Percentiles rank a stretch among this genome's conserved stretches.
Evolutionary conservation across 2,888 invertebrate species (phyloP).

Genomic region (Ceramica pisi): DNA sequence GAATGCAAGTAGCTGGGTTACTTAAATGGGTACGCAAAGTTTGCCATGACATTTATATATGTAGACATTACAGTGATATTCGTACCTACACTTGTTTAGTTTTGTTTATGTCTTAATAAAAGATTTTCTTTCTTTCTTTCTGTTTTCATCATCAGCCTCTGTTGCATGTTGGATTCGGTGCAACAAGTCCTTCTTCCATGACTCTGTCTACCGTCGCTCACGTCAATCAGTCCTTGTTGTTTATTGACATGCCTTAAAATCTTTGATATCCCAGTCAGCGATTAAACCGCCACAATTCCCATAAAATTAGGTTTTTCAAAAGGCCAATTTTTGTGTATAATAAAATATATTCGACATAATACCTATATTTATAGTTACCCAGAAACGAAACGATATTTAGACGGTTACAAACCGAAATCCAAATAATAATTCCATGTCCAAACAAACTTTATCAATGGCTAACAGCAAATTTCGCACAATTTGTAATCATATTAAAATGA

Average conservation of each 20-base stretch:
- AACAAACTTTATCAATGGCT: constrained; percentile 49
- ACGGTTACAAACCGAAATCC: constrained; percentile 15
- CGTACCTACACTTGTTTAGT: no score
- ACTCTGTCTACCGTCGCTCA: no score
- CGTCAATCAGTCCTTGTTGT: no score
- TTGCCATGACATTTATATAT: neutral
- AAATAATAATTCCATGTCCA: constrained; percentile 42
- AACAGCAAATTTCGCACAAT: constrained; percentile 50
- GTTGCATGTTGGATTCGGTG: no score
- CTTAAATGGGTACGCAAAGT: neutral
- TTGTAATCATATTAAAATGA: constrained; percentile 64
- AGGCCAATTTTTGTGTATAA: no score
- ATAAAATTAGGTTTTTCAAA: no score
- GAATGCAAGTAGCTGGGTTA: constrained; percentile 5
- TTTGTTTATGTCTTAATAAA: no score
- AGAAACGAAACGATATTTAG: constrained; percentile 5
- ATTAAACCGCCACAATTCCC: no score
- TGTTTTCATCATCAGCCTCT: neutral
- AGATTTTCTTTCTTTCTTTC: neutral
- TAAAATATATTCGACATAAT: neutral
- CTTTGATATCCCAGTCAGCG: no score
- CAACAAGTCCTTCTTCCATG: no score
- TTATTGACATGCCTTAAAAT: no score
- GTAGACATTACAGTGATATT: no score
- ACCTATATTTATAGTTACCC: neutral